Conservation (phyloP, 2,113 vertebrate genomes). For the Micromys minutus region DNA sequence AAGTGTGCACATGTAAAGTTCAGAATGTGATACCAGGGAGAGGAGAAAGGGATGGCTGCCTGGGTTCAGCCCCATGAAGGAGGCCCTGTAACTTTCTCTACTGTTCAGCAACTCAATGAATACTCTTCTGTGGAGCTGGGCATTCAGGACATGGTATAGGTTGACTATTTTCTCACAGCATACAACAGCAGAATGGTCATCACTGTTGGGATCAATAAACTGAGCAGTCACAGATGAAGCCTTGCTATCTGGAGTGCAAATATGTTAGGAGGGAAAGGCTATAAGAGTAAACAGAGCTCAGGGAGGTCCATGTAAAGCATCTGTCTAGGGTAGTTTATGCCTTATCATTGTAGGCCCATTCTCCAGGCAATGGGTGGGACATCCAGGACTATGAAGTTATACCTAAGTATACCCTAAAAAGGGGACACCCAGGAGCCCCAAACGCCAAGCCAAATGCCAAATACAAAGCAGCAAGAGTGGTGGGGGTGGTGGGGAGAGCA, state of each 20-base stretch:
- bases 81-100: background rate
- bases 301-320: rapidly evolving
- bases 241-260: background rate
- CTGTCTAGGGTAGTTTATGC: too few species aligned
- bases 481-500: background rate
- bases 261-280: background rate
- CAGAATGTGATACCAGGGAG: background rate
- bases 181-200: background rate
- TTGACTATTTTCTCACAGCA: background rate
- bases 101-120: background rate
- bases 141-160: background rate
- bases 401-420: background rate
- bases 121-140: background rate
- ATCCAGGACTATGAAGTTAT: background rate
- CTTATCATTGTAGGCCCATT: background rate
- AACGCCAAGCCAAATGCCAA: background rate
- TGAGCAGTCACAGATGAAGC: background rate
- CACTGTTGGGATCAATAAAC: background rate
- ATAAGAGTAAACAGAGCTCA: background rate
- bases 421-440: background rate
- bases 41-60: too few species aligned
- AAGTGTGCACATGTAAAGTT: background rate
- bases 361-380: background rate
- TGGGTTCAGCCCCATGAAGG: background rate
- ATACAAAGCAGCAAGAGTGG: background rate